Percentiles rank a stretch among this genome's conserved stretches.
Evolutionary conservation across 1,140 invertebrate species (phyloP).

Genomic region (Cotesia chilonis): DNA sequence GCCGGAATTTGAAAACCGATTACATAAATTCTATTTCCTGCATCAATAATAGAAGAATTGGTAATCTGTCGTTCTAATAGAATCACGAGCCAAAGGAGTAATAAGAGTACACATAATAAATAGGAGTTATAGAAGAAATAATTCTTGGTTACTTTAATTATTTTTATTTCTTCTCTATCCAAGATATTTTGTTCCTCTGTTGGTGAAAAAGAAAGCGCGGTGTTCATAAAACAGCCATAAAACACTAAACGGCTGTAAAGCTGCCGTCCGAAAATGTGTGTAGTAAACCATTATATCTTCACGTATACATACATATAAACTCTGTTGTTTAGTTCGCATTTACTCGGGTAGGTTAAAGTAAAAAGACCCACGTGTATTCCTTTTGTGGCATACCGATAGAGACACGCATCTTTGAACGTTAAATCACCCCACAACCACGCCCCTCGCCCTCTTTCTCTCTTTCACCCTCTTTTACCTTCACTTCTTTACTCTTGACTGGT

Average conservation of each 20-base stretch:
- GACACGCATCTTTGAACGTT: conserved; percentile 61
- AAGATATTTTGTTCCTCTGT: too few species aligned
- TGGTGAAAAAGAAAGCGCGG: conserved; percentile 39
- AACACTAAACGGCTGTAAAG: conserved; percentile 68
- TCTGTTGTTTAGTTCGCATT: background rate
- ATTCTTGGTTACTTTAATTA: too few species aligned
- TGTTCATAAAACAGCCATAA: conserved; percentile 66
- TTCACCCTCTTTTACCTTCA: conserved; percentile 43
- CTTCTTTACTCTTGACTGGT: conserved; percentile 34
- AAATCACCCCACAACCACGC: conserved; percentile 64
- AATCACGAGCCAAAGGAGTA: too few species aligned
- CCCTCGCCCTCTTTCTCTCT: conserved; percentile 53
- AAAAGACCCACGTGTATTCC: conserved; percentile 24
- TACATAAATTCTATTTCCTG: too few species aligned
- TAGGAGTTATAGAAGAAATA: too few species aligned
- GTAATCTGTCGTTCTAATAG: too few species aligned
- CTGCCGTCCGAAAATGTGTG: conserved; percentile 59
- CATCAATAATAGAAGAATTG: too few species aligned
- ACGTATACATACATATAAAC: background rate
- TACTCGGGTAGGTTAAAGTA: conserved; percentile 10
- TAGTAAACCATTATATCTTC: background rate
- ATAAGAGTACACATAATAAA: too few species aligned
- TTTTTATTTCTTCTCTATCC: too few species aligned
- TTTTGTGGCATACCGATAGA: conserved; percentile 51
- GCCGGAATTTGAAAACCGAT: too few species aligned